Evolutionary conservation across 2,113 vertebrate genomes (phyloP).

Genomic region (Accipiter virgatus): DNA sequence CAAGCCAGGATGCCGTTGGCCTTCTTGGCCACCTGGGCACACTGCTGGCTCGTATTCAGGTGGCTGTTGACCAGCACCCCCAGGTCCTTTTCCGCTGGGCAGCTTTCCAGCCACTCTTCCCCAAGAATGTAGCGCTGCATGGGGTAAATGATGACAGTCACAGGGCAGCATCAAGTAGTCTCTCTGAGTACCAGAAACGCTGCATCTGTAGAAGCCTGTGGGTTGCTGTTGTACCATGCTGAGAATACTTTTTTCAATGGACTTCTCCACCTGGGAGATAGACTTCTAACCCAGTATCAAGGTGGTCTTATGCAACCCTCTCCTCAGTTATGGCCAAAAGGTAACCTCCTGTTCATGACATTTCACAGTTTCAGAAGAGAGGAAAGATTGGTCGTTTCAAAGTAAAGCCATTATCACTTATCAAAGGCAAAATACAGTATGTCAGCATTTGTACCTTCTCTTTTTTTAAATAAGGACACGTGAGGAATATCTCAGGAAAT

Average conservation of each 20-base stretch:
- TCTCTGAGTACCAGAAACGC: neutral
- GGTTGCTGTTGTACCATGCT: neutral
- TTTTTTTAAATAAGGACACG: neutral
- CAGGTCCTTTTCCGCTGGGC: fast-evolving
- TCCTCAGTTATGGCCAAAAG: neutral
- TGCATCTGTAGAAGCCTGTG: neutral
- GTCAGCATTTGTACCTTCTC: neutral
- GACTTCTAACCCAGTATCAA: neutral
- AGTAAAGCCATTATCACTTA: neutral
- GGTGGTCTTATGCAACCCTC: neutral
- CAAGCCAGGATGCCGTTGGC: no score
- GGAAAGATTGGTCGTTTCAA: neutral
- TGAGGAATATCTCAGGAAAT: neutral
- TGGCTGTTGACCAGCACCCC: no score
- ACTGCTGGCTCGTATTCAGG: no score
- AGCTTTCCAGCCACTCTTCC: no score
- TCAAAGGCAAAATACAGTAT: neutral
- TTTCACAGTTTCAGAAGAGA: neutral
- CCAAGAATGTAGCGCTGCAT: neutral
- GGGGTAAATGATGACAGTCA: neutral
- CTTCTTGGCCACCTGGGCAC: no score
- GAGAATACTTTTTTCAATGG: neutral
- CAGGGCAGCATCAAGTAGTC: neutral
- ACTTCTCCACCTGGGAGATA: neutral
- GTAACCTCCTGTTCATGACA: fast-evolving